Percentiles rank a stretch among this genome's conserved stretches.
phyloP scores from a whole-genome alignment of 92 coral and sea anemone species.

The Bergia sp. region DNA sequence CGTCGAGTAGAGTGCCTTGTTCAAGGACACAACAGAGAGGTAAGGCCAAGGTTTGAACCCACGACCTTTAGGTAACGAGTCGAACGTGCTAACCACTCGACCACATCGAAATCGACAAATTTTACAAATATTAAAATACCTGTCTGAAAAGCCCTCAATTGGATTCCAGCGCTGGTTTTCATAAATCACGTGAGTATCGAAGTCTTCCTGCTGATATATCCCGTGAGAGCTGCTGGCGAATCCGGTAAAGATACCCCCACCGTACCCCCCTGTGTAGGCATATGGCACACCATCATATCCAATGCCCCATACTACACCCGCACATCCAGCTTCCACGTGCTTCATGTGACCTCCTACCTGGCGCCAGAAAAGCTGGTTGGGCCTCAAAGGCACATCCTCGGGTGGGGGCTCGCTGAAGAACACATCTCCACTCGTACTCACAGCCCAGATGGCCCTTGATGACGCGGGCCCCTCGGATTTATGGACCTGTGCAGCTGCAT shows the following conservation, averaged over 20 bases:
- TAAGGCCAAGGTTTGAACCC: too few relatives aligned
- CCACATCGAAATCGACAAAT: neutral
- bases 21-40: too few relatives aligned
- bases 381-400: conserved; percentile 59
- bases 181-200: conserved; percentile 74
- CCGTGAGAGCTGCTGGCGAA: conserved; percentile 78
- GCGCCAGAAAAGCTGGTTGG: conserved; percentile 87
- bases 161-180: conserved; percentile 99
- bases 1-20: too few relatives aligned
- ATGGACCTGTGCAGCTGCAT: conserved; percentile 66
- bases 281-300: conserved; percentile 90
- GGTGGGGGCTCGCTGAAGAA: conserved; percentile 81
- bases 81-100: neutral
- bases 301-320: conserved; percentile 93
- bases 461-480: conserved; percentile 82
- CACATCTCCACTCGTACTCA: conserved; percentile 84
- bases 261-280: conserved; percentile 92
- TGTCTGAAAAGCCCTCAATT: conserved; percentile 86
- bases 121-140: conserved; percentile 49
- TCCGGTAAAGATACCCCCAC: conserved; percentile 90
- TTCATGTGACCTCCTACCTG: conserved; percentile 95
- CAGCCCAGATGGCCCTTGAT: conserved; percentile 85
- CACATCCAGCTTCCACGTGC: conserved; percentile 83
- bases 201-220: conserved; percentile 85
- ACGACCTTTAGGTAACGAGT: too few relatives aligned